Percentiles rank a stretch among this genome's conserved stretches.
These are phyloP conservation scores for Mastacembelus armatus DNA, from an alignment of 2,797 vertebrate species.

Conservation along the genomic window DNA sequence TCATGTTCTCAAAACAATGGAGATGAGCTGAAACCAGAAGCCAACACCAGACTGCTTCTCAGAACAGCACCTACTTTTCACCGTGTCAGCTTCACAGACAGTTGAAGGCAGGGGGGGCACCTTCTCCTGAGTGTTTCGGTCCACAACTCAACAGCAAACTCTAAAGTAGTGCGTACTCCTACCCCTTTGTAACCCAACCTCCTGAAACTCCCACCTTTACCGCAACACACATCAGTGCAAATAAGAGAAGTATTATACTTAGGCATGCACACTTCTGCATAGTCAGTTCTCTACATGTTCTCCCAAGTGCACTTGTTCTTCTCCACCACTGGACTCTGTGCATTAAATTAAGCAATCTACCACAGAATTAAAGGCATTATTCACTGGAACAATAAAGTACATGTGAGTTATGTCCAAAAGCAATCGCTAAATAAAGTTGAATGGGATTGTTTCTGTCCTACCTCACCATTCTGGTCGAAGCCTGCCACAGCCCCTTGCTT, in stretches of 20 bases:
- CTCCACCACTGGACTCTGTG: slow-evolving; percentile 9
- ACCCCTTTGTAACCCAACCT: slow-evolving; percentile 18
- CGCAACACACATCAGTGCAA: slow-evolving; percentile 6
- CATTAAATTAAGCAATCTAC: slow-evolving; percentile 6
- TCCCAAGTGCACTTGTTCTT: slow-evolving; percentile 13
- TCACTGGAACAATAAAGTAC: slow-evolving; percentile 1
- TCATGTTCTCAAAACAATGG: slow-evolving; percentile 66
- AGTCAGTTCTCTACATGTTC: neutral
- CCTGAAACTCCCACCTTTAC: slow-evolving; percentile 10
- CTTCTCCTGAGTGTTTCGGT: neutral
- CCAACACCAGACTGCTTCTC: slow-evolving; percentile 2
- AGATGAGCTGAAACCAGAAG: neutral
- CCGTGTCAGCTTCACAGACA: slow-evolving; percentile 22
- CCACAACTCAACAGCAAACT: slow-evolving; percentile 9
- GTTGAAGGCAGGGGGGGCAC: neutral
- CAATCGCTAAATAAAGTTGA: slow-evolving; percentile 12
- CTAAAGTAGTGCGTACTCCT: neutral
- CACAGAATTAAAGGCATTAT: slow-evolving; percentile 5
- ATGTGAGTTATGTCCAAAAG: slow-evolving; percentile 9
- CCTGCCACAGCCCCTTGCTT: slow-evolving; percentile 70
- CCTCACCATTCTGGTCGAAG: slow-evolving; percentile 87
- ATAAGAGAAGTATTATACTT: neutral
- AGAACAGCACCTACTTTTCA: slow-evolving; percentile 4
- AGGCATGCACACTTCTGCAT: slow-evolving; percentile 3
- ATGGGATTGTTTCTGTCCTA: slow-evolving; percentile 72